Evolutionary conservation across 2,113 vertebrate species (phyloP), one percentile per base, ranked within the genome.

Genomic region (Ammodramus savannarum): DNA sequence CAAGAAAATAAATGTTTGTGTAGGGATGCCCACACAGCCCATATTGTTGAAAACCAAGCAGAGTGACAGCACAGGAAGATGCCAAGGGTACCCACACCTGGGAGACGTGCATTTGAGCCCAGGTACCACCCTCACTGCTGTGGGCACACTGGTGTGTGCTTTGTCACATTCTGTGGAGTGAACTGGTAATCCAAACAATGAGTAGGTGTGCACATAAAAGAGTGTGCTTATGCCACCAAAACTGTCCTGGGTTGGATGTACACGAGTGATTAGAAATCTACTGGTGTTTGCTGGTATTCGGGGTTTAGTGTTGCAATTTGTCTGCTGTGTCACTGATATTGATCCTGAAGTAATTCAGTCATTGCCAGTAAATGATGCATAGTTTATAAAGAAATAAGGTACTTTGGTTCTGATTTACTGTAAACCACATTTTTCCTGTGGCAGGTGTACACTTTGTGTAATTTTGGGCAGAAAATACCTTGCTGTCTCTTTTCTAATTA

Each of bases 41-140:
- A 21, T 34, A 9, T 5, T 36, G n/a, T 34, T 84, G 39, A 36
- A 54, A 73, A 51, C 8, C 4, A 11, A 6, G 5, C 22, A 44
- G 19, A 44, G 21, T 49, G 51, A 62, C 5, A 62, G 48, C 19
- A 66, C 0, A 1, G 19, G 19, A 19, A 36, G 34, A 18, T 66
- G 32, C 32, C 36, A 55, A 57, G 21, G 22, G 19, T 6, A 27
- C 23, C 5, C 23, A 27, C 5, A 20, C 4, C 7, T 4, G 1
- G 5, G 7, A 21, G 58, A 43, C 27, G 9, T 11, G 22, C 0
- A 0, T 39, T 19, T 73, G 44, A 57, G 27, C 19, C 27, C 1
- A 6, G 27, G 36, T 31, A n/a, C 7, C 31, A 29, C 34, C 58
- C 32, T 32, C 16, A 21, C 23, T 15, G 15, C 1, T n/a, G 10